phyloP scores from a whole-genome alignment of 2,797 vertebrate genomes.

The Periparus ater region DNA sequence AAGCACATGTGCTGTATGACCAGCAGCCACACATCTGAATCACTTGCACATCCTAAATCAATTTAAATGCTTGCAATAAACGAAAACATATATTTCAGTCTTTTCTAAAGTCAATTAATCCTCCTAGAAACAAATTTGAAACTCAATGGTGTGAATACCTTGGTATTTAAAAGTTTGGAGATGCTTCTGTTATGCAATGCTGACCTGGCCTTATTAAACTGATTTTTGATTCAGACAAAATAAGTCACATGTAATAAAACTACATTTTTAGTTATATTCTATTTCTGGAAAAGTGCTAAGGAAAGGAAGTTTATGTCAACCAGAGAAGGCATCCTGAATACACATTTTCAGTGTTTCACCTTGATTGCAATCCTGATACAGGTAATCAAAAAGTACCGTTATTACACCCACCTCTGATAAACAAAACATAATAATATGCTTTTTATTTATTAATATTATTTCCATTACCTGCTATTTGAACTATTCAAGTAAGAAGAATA shows the following conservation, averaged over 20 bases:
- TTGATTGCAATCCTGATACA: not conserved
- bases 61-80: constrained; percentile 62
- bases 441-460: not conserved
- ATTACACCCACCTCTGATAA: not conserved
- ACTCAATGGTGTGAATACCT: not conserved
- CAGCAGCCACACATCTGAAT: constrained; percentile 59
- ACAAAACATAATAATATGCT: not conserved
- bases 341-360: not conserved
- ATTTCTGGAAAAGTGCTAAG: not conserved
- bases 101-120: constrained; percentile 52
- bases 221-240: not conserved
- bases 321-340: not conserved
- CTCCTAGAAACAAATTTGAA: constrained; percentile 15
- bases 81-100: constrained; percentile 18
- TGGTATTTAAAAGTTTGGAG: not conserved
- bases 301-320: not conserved
- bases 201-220: not conserved
- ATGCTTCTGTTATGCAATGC: not conserved
- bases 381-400: not conserved
- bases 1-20: constrained; percentile 53
- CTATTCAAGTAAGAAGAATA: not conserved
- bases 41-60: constrained; percentile 65
- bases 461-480: not conserved
- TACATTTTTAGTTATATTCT: not conserved
- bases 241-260: not conserved